Base-by-base conservation (phyloP, 2,888 invertebrate genomes). In the Anticlea derivata region DNA sequence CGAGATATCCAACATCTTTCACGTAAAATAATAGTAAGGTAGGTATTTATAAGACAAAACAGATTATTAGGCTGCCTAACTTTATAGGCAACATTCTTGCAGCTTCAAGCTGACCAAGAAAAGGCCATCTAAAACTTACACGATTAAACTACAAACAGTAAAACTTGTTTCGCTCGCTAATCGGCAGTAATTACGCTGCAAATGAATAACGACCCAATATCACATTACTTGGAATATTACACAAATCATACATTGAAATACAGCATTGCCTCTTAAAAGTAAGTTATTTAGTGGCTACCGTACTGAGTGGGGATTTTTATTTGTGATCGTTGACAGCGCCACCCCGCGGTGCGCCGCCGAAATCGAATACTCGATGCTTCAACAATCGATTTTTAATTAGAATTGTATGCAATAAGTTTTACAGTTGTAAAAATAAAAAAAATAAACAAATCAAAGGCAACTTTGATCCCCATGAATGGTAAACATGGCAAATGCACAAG, bases 371-470 rank as follows among this genome's bases (percentile, higher is more conserved):
- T 84, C 83, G 84, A 84, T 83, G 84, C 78, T 80, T 84, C 83
- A 80, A 84, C 84, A 84, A 84, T 83, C 86, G 83, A 77, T 86
- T 83, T 86, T 83, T 86, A 83, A 84, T 87, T 86, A 82, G 84
- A 85, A 84, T 81, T 83, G 66, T 66, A 70, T 67, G 63, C 73
- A 73, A n/a, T n/a, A n/a, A n/a, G n/a, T n/a, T n/a, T n/a, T n/a
- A n/a, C n/a, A n/a, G n/a, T n/a, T n/a, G n/a, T n/a, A n/a, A n/a
- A n/a, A n/a, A n/a, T n/a, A n/a, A n/a, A n/a, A n/a, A n/a, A n/a
- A n/a, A n/a, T n/a, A n/a, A n/a, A n/a, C n/a, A n/a, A n/a, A n/a
- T n/a, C n/a, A n/a, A n/a, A n/a, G n/a, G n/a, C n/a, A n/a, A n/a
- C n/a, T n/a, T n/a, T n/a, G n/a, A n/a, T n/a, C n/a, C n/a, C n/a